These are phyloP conservation scores for Lagopus leucura DNA, from an alignment of 2,113 vertebrate genomes.

Conservation along the genomic window DNA sequence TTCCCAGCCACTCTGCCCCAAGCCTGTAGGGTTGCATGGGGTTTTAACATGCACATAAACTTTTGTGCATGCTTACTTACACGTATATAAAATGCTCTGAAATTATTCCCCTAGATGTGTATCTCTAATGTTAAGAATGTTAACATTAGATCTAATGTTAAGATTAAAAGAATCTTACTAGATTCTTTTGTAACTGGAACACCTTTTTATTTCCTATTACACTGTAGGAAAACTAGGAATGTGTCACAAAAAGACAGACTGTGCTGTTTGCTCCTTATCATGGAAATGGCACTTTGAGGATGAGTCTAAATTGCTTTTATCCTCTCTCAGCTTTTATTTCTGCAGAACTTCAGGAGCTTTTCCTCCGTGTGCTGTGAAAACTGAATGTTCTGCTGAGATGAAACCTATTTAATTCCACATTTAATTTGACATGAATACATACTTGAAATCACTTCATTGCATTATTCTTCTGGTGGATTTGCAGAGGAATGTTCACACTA, in stretches of 20 bases:
- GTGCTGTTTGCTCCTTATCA: neutral
- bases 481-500: conserved; percentile 17
- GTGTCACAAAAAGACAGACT: neutral
- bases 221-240: neutral
- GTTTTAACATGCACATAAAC: neutral
- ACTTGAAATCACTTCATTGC: neutral
- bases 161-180: too few species aligned
- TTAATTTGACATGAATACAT: neutral
- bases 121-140: neutral
- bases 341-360: neutral
- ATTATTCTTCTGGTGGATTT: conserved; percentile 39
- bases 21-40: too few species aligned
- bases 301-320: conserved; percentile 38
- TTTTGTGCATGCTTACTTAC: neutral
- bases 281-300: neutral
- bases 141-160: too few species aligned
- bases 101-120: neutral
- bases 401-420: conserved; percentile 20
- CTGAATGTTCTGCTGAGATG: conserved; percentile 3
- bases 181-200: neutral
- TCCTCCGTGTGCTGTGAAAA: conserved; percentile 12
- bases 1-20: too few species aligned
- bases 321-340: conserved; percentile 20
- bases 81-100: neutral
- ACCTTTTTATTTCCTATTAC: neutral